These are phyloP conservation scores for Phoxinus phoxinus DNA, from an alignment of 2,113 vertebrate genomes.

Conservation along the genomic window DNA sequence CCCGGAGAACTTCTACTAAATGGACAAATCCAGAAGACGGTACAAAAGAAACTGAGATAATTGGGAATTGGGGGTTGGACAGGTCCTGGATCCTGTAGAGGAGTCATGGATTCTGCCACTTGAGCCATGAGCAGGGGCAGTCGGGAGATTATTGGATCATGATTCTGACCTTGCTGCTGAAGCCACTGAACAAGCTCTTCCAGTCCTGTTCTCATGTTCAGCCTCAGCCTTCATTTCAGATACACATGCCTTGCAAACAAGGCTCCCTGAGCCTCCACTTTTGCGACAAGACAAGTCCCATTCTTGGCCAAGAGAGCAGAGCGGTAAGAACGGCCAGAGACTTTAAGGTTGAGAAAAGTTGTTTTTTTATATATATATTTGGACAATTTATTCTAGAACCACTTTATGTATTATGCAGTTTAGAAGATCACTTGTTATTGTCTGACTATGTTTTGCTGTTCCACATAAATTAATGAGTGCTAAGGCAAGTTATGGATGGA, in stretches of 20 bases:
- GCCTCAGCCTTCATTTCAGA: conserved; percentile 31
- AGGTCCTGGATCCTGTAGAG: not conserved
- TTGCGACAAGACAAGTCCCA: conserved; percentile 36
- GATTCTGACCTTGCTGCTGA: conserved; percentile 53
- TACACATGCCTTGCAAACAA: conserved; percentile 46
- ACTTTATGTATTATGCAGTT: too few relatives aligned
- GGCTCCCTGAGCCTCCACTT: conserved; percentile 30
- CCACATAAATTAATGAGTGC: not conserved
- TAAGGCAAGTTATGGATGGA: not conserved
- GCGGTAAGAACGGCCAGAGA: conserved; percentile 50
- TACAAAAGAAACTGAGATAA: not conserved
- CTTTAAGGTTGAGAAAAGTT: not conserved
- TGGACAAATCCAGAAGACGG: not conserved
- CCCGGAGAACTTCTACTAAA: not conserved
- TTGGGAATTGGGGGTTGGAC: not conserved
- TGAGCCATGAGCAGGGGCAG: not conserved
- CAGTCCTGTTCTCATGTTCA: conserved; percentile 20
- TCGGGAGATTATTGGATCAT: conserved; percentile 26
- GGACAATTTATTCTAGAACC: too few relatives aligned
- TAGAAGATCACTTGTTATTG: not conserved
- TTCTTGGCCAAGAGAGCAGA: conserved; percentile 32
- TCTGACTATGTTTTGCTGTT: not conserved
- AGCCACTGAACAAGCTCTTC: conserved; percentile 52
- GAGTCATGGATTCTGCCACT: not conserved
- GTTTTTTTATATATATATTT: not conserved